phyloP scores from a whole-genome alignment of 2,113 vertebrate species.

The Ameiurus melas region DNA sequence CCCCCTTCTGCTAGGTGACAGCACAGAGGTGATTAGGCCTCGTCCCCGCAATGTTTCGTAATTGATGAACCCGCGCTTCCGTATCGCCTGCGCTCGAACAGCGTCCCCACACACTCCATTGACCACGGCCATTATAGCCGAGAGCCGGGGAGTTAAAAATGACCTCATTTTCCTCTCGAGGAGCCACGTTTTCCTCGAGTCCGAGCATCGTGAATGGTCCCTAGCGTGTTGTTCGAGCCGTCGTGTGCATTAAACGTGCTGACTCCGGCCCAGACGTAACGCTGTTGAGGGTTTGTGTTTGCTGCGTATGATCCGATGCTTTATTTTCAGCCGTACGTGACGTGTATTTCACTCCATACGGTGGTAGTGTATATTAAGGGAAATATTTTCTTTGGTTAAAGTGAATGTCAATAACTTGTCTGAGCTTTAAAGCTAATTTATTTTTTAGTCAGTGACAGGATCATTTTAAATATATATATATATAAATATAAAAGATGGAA shows the following conservation, averaged over 20 bases:
- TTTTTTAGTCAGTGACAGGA: background rate
- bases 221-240: slow-evolving; percentile 65
- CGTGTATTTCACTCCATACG: background rate
- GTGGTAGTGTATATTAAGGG: background rate
- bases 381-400: slow-evolving; percentile 4
- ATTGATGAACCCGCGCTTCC: slow-evolving; percentile 70
- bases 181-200: slow-evolving; percentile 68
- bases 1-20: slow-evolving; percentile 73
- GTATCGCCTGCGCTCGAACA: slow-evolving; percentile 70
- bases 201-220: slow-evolving; percentile 68
- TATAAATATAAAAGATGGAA: background rate
- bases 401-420: background rate
- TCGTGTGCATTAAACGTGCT: slow-evolving; percentile 64
- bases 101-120: slow-evolving; percentile 73
- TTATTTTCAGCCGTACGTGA: slow-evolving; percentile 2
- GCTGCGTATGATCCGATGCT: background rate
- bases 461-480: background rate
- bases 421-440: background rate
- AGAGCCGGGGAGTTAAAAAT: slow-evolving; percentile 67
- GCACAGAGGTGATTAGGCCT: slow-evolving; percentile 71
- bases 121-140: slow-evolving; percentile 69
- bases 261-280: slow-evolving; percentile 59
- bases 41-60: slow-evolving; percentile 62
- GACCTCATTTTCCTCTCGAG: slow-evolving; percentile 69
- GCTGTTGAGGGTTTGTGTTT: slow-evolving; percentile 40